Conservation (phyloP, 2,797 vertebrate genomes). For the Trematomus bernacchii region DNA sequence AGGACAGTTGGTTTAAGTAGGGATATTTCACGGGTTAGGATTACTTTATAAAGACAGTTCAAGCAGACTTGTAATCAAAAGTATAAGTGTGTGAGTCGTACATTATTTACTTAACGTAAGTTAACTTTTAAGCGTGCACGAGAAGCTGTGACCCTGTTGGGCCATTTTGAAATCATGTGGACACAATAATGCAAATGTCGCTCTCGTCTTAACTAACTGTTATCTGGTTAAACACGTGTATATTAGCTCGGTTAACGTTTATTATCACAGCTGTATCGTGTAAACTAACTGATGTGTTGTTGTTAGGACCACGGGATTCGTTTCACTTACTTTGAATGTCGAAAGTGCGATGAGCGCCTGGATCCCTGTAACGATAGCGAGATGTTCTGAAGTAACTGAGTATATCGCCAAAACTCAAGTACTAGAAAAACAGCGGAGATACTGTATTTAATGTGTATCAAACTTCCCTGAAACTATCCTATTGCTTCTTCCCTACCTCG, state of each 20-base stretch:
- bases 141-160: not conserved
- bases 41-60: not conserved
- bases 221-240: too few relatives aligned
- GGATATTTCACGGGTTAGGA: not conserved
- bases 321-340: constrained; percentile 44
- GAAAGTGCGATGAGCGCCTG: not conserved
- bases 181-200: not conserved
- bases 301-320: not conserved
- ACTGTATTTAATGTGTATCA: accelerated
- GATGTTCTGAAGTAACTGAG: not conserved
- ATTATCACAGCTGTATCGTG: not conserved
- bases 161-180: not conserved
- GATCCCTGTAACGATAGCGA: not conserved
- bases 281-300: not conserved
- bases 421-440: accelerated
- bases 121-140: not conserved
- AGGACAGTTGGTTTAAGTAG: not conserved
- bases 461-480: not conserved
- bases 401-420: not conserved
- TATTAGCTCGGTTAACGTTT: not conserved
- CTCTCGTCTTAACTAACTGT: not conserved
- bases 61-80: not conserved
- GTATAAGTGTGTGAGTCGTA: not conserved
- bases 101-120: too few relatives aligned
- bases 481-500: not conserved